phyloP scores from a whole-genome alignment of 2,113 vertebrate species.

The Ophthalmolycus amberensis region DNA sequence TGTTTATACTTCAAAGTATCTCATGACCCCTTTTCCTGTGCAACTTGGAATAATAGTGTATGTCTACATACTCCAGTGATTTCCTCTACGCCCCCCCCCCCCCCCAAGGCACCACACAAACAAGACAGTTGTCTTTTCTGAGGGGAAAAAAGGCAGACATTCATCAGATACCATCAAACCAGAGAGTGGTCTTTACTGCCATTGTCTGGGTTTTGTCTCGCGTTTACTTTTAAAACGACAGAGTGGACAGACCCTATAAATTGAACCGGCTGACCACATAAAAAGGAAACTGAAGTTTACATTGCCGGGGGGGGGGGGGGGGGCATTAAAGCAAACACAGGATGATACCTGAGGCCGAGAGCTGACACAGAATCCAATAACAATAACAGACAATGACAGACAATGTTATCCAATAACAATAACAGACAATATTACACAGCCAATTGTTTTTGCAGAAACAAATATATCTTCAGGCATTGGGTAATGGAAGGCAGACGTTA shows the following conservation, averaged over 20 bases:
- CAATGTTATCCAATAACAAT: too few species aligned
- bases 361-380: constrained; percentile 32
- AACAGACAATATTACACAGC: too few species aligned
- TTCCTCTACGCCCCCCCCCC: constrained; percentile 16
- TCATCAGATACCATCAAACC: constrained; percentile 50
- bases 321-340: constrained; percentile 42
- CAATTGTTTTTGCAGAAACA: too few species aligned
- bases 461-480: not conserved
- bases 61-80: constrained; percentile 19
- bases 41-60: constrained; percentile 36
- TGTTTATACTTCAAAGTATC: constrained; percentile 61
- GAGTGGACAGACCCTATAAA: constrained; percentile 62
- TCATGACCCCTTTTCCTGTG: constrained; percentile 58
- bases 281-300: constrained; percentile 54
- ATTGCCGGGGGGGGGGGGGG: not conserved
- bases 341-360: constrained; percentile 38
- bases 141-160: constrained; percentile 9
- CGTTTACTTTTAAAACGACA: constrained; percentile 64
- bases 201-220: constrained; percentile 67
- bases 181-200: constrained; percentile 63
- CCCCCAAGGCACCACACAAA: constrained; percentile 29
- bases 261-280: constrained; percentile 56
- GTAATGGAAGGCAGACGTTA: not conserved
- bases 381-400: too few species aligned
- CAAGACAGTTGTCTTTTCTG: constrained; percentile 22